Base-by-base conservation (phyloP, 2,888 invertebrate species). In the Apamea monoglypha region DNA sequence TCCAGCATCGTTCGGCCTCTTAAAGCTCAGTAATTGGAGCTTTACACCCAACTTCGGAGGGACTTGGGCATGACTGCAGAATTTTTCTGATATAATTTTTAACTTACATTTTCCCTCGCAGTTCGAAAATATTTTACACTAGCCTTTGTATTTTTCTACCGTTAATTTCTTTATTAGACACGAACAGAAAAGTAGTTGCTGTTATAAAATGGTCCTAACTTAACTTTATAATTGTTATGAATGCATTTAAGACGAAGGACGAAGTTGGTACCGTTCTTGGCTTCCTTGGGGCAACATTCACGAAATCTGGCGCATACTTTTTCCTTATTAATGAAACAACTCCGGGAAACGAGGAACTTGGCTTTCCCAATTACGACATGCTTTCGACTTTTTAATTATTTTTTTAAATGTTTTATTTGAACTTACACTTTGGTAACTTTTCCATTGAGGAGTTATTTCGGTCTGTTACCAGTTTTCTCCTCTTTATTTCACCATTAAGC, bases 251-350 rank as follows among this genome's bases (percentile, higher is more conserved):
- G 47, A 74, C 32, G 25, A 50, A 63, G 71, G 67, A 81, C 68
- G 71, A 86, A 86, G 81, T 84, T 80, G 59, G 64, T 72, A 69
- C 36, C 67, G 18, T 71, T 75, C 61, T n/a, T 32, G 72, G 63
- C 66, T 63, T 81, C 79, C 87, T 76, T 74, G 78, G 86, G 78
- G 83, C 71, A 50, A 50, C 75, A 84, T 88, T 87, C 70, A 82
- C 63, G 53, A 88, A 89, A 86, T 88, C 84, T 80, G 73, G 50
- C 76, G 76, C 76, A 77, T 83, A 81, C 85, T 87, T 89, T 88
- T 89, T 83, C 29, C 82, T 82, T 83, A 84, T 90, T 90, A 88
- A 88, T 87, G 72, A 77, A 85, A 88, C 75, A 76, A 79, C 86
- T 82, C 74, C 59, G 44, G 64, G 89, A 84, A 73, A 47, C 47